Base-by-base conservation (phyloP, 2,797 vertebrate species). In the Potorous gilbertii region DNA sequence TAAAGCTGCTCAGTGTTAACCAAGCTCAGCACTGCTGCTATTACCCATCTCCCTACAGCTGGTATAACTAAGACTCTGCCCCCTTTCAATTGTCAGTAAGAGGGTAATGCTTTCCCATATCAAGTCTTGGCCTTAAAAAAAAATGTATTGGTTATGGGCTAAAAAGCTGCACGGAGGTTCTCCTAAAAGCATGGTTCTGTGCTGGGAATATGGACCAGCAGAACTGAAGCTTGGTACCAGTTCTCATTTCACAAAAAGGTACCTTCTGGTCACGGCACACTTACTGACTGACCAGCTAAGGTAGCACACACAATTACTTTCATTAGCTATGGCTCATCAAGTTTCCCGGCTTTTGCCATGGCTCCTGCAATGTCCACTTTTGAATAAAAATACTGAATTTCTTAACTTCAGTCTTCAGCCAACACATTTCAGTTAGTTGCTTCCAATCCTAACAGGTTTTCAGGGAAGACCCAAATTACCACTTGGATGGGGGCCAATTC, bases 11-110 rank as follows among this genome's bases (percentile, higher is more conserved):
- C 50, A 16, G 4, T 1, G 8, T 11, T 8, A 52, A 46, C 50
- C 14, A 3, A 66, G 93, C 40, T 12, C 11, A 18, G 1, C 13
- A 52, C 31, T 29, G 1, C 5, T 1, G 31, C 16, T 10, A 28
- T 55, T 55, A 1, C 56, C 3, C 0, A 87, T 87, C 4, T 90
- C 40, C 59, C 54, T 5, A 0, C 0, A 55, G 57, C 3, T 2
- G 54, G 8, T 12, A 0, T 11, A 0, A 18, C 5, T 14, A 24
- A 96, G 18, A 74, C 54, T 46, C 54, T 21, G 55, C 13, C 81
- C 31, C 57, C 28, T 14, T n/a, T 40, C 40, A 62, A 24, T 0
- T 27, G 24, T n/a, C 31, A 31, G 46, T 54, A 92, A 93, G 40
- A 94, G n/a, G 5, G 46, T 14, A 52, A 81, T 46, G 50, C 56